phyloP scores from a whole-genome alignment of 2,797 vertebrate genomes.

The Phylloscopus collybita region DNA sequence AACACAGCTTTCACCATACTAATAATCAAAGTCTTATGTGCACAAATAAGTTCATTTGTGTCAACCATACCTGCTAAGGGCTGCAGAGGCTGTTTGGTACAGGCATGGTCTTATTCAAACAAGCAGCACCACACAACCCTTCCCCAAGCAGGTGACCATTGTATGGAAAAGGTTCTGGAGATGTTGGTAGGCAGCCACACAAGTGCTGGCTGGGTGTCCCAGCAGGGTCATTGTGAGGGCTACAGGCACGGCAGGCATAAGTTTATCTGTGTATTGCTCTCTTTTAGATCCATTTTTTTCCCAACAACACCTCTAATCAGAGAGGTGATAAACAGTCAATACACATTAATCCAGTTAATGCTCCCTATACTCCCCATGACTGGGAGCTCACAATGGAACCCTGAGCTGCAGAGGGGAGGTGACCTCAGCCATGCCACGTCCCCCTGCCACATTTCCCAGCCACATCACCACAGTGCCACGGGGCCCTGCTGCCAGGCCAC shows the following conservation, averaged over 20 bases:
- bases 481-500: background rate
- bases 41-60: background rate
- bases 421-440: background rate
- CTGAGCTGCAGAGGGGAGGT: background rate
- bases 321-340: background rate
- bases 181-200: background rate
- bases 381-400: background rate
- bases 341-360: background rate
- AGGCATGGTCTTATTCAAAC: background rate
- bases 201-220: accelerated
- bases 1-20: background rate
- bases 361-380: background rate
- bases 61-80: background rate
- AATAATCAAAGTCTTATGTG: background rate
- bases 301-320: background rate
- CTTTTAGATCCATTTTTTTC: background rate
- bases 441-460: background rate
- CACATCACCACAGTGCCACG: accelerated
- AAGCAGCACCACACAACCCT: background rate
- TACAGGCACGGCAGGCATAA: background rate
- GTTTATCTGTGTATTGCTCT: background rate
- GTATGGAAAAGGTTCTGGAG: background rate
- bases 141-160: background rate
- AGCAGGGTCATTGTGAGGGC: background rate
- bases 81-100: background rate